Percentiles rank a stretch among this genome's conserved stretches.
These are phyloP conservation scores for Microtus montanus DNA, from an alignment of 2,113 vertebrate genomes.

Conservation along the genomic window DNA sequence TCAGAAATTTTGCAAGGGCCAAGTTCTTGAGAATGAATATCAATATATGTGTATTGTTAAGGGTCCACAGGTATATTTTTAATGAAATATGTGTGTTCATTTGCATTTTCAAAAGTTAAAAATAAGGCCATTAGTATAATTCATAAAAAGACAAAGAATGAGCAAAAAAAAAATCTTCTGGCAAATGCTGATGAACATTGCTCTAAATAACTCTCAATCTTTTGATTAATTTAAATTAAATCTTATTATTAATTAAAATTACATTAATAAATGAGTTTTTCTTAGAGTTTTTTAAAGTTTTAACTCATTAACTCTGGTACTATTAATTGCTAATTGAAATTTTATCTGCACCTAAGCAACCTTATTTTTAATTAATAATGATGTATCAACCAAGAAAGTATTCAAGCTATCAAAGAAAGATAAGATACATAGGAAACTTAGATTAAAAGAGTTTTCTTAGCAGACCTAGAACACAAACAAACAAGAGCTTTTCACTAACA, in stretches of 20 bases:
- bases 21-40: not conserved
- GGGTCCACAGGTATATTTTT: not conserved
- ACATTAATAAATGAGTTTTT: not conserved
- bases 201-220: conserved; percentile 10
- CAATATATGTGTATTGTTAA: not conserved
- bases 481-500: not conserved
- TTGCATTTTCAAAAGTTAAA: not conserved
- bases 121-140: conserved; percentile 7
- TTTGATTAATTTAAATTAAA: conserved; percentile 51
- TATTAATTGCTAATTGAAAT: conserved; percentile 42
- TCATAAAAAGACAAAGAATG: not conserved
- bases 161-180: not conserved
- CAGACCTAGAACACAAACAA: not conserved
- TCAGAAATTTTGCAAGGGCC: not conserved
- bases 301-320: conserved; percentile 23
- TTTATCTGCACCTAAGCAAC: not conserved
- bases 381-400: not conserved
- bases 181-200: not conserved
- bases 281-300: not conserved
- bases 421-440: not conserved
- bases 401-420: conserved; percentile 18
- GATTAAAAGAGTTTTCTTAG: not conserved
- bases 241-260: conserved; percentile 39
- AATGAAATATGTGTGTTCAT: not conserved
- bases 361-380: conserved; percentile 38